Base-by-base conservation (phyloP, 35 echinoderm and acorn worm species). In the Anneissia japonica region DNA sequence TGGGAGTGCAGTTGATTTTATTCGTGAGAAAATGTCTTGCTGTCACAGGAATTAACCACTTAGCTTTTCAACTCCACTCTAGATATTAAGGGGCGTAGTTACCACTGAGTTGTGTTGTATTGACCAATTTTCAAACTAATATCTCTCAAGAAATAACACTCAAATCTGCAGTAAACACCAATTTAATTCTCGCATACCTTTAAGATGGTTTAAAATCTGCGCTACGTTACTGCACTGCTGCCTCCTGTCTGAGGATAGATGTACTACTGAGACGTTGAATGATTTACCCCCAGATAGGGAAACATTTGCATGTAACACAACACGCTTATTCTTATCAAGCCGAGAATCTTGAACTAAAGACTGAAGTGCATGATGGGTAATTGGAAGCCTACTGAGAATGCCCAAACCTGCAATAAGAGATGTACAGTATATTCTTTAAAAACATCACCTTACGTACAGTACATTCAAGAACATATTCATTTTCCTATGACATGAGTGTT, bases 221-320 rank as follows among this genome's bases (percentile, higher is more conserved):
- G 87, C 91, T 38, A 93, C 86, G 80, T 93, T 93, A 40, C 82
- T 74, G 40, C 91, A 93, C 74, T 93, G 91, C 73, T 93, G 91
- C 74, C 76, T 84, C 45, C 84, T 81, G 76, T 93, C 91, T 35
- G 88, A 93, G 4, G 91, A 93, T 16, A 93, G 35, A 37, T 93
- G 91, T 17, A 85, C 86, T 51, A 93, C 91, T 31, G 86, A 41
- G 75, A 93, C 17, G 3, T 72, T 35, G 21, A 89, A 74, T 36
- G 84, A 35, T 17, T 72, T 31, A 33, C 64, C 73, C 19, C 21
- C 31, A 32, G 84, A 14, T 39, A 34, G 46, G 34, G 14, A 14
- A 26, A 93, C n/a, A 4, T 41, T 80, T 13, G 78, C 86, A 79
- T 93, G 91, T 9, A 93, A 83, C 39, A 93, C 82, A n/a, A 39